Base-by-base conservation (phyloP, 2,888 invertebrate genomes). In the Acanthosepion lycidas region DNA sequence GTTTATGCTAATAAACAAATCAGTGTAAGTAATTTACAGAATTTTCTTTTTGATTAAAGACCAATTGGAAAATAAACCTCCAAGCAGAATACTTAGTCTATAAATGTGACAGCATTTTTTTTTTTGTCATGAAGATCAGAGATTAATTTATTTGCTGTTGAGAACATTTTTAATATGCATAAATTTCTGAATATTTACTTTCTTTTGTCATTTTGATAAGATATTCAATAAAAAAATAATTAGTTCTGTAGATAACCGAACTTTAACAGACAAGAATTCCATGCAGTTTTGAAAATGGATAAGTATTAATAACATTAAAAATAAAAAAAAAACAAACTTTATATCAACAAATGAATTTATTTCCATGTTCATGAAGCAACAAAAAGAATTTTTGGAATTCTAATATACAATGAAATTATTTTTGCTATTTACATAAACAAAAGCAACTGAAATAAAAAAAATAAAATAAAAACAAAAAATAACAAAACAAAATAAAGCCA, bases 401-500 rank as follows among this genome's bases (percentile, higher is more conserved):
- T 78, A 78, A 78, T 64, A 78, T 78, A 78, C 78, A 78, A 78
- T 78, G 78, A 78, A n/a, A 78, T 78, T 78, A 78, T n/a, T 78
- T 78, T 78, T 28, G 78, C 78, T 78, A 78, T 78, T 78, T 78
- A 78, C 78, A 78, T 12, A 78, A 78, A 78, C 33, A 78, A 78
- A 78, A 78, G 78, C 78, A 78, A 78, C 78, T n/a, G 78, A 78
- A 78, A 78, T 15, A 28, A 28, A n/a, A 78, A 78, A 28, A 78
- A 78, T 55, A n/a, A n/a, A n/a, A n/a, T n/a, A n/a, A 55, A 55
- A 55, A n/a, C 18, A 6, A 78, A 78, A 78, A 59, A 64, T 8
- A 64, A 64, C 26, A 26, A 26, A 78, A 78, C 8, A 78, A 78
- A 78, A 2, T 78, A 78, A 78, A 78, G 15, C 78, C 20, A 78